A percentile compares a stretch with the other conserved stretches of the same genome.
These are phyloP conservation scores for Raphicerus campestris DNA, from an alignment of 2,113 vertebrate genomes.

Conservation along the genomic window DNA sequence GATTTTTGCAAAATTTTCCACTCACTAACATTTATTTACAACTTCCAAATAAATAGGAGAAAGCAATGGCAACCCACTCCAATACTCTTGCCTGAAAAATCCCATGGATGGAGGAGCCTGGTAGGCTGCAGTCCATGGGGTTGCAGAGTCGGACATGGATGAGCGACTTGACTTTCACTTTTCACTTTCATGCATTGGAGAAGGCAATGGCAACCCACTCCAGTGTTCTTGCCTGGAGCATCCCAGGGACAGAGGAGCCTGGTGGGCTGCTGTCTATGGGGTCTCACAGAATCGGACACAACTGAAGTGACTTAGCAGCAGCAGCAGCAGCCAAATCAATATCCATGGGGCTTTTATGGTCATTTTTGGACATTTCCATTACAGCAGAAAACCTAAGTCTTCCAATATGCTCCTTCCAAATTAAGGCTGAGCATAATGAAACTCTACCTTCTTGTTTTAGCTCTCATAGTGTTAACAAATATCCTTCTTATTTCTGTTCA, in stretches of 20 bases:
- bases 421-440: neutral
- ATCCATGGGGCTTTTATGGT: neutral
- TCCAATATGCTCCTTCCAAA: neutral
- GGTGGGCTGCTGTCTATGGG: neutral
- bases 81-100: neutral
- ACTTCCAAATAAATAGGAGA: neutral
- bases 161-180: neutral
- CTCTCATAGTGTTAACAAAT: neutral
- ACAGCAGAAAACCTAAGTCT: neutral
- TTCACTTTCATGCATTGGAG: neutral
- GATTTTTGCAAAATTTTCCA: neutral
- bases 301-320: neutral
- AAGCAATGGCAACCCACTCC: neutral
- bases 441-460: neutral
- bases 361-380: neutral
- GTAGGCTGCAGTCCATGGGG: neutral
- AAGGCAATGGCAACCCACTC: neutral
- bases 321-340: neutral
- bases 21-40: neutral
- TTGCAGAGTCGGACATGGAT: accelerated
- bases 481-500: neutral
- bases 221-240: neutral
- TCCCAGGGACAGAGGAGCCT: neutral
- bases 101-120: neutral
- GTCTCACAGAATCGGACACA: accelerated